Base-by-base conservation (phyloP, 2,797 vertebrate genomes). In the Chelon auratus region DNA sequence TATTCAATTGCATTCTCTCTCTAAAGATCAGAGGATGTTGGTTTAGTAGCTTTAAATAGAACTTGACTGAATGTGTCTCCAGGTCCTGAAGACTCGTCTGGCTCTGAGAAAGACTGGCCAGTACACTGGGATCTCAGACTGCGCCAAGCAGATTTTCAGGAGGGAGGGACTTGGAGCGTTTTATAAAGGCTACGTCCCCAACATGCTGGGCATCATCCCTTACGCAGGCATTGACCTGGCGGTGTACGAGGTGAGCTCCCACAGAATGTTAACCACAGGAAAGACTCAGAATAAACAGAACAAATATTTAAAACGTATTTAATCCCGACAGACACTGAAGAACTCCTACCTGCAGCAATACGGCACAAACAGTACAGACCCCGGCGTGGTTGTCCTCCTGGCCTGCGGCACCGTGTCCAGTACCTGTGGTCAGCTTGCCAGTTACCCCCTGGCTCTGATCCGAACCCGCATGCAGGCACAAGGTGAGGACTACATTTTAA, bases 391-490 rank as follows among this genome's bases (percentile, higher is more conserved):
- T 0, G 96, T 99, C 26, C 94, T 99, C 62, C 87, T 99, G 88
- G 97, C 96, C 52, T 99, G 98, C 26, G 97, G 98, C 62, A 98
- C 97, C 8, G 94, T 96, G 40, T 99, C 98, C 65, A 99, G 97
- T 83, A 97, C 97, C 24, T 99, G 98, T 2, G 98, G 98, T 2
- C 97, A 98, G 79, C 94, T 99, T 1, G 96, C 98, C 84, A 98
- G 97, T 76, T 99, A 99, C 80, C 98, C 98, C 0, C 91, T 99
- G 61, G 97, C 98, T 39, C 93, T 99, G 1, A 88, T 99, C 73
- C 95, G 98, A 61, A 99, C 97, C 11, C 96, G 97, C 57, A 99
- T 99, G 97, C 98, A 99, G 80, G 98, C 97, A 0, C 97, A 98
- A 95, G 97, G 98, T 99, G 89, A 95, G 93, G 0, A 18, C 9